Percentiles rank a stretch among this genome's conserved stretches.
Evolutionary conservation across 2,797 vertebrate genomes (phyloP).

Genomic region (Cyprinodon diabolis): DNA sequence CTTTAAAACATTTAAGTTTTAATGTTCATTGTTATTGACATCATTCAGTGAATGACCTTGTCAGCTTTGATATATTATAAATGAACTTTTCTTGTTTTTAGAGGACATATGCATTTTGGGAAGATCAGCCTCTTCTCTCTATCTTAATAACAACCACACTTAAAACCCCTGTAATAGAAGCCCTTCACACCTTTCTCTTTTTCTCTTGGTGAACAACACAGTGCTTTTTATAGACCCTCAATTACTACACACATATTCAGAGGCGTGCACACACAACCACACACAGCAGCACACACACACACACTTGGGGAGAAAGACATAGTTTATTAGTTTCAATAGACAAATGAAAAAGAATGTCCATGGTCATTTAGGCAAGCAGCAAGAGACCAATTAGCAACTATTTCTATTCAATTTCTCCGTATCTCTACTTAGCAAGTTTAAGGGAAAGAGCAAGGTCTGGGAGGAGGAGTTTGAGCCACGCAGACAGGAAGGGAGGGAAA

Average conservation of each 20-base stretch:
- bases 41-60: conserved; percentile 53
- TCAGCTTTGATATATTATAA: conserved; percentile 57
- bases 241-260: conserved; percentile 44
- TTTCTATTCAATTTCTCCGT: conserved; percentile 81
- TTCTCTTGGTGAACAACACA: conserved; percentile 51
- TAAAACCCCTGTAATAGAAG: conserved; percentile 58
- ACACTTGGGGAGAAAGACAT: conserved; percentile 44
- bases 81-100: conserved; percentile 30
- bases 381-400: conserved; percentile 87
- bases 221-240: conserved; percentile 67
- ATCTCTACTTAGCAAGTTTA: conserved; percentile 77
- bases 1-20: conserved; percentile 56
- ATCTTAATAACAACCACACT: conserved; percentile 41
- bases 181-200: conserved; percentile 67
- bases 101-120: conserved; percentile 47
- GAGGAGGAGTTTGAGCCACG: conserved; percentile 76
- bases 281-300: conserved; percentile 19
- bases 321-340: conserved; percentile 80
- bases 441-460: conserved; percentile 66
- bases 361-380: conserved; percentile 83
- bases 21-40: conserved; percentile 59
- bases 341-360: conserved; percentile 78
- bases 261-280: conserved; percentile 28
- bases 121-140: conserved; percentile 44
- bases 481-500: conserved; percentile 80